These are phyloP conservation scores for Danio choprae DNA, from an alignment of 2,797 vertebrate genomes.

Conservation along the genomic window DNA sequence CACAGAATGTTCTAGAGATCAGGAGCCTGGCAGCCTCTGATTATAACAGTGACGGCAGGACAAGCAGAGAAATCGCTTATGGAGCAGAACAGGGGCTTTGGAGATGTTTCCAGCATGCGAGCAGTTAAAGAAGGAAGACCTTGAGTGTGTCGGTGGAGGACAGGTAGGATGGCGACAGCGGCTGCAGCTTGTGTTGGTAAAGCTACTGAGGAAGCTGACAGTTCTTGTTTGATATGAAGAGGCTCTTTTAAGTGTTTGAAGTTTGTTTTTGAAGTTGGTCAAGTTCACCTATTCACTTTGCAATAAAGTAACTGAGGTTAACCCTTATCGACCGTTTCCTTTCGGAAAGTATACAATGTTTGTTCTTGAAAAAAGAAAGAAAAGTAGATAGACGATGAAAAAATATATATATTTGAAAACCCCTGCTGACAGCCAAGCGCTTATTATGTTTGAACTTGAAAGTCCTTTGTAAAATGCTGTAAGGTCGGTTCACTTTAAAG, in stretches of 20 bases:
- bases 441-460: slow-evolving; percentile 22
- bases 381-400: not conserved
- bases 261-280: slow-evolving; percentile 45
- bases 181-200: slow-evolving; percentile 17
- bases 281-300: slow-evolving; percentile 49
- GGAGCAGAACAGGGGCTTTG: slow-evolving; percentile 61
- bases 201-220: slow-evolving; percentile 32
- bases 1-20: slow-evolving; percentile 71
- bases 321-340: slow-evolving; percentile 40
- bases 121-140: slow-evolving; percentile 61
- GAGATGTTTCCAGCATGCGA: slow-evolving; percentile 57
- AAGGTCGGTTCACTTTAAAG: slow-evolving; percentile 23
- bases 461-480: slow-evolving; percentile 7
- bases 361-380: slow-evolving; percentile 22
- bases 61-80: slow-evolving; percentile 67
- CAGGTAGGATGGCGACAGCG: not conserved
- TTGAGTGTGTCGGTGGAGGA: slow-evolving; percentile 51
- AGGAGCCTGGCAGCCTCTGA: slow-evolving; percentile 71
- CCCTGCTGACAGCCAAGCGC: not conserved
- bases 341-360: slow-evolving; percentile 34
- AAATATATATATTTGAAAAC: slow-evolving; percentile 8
- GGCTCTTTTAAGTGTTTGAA: slow-evolving; percentile 56
- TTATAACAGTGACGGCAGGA: slow-evolving; percentile 73
- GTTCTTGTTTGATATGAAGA: slow-evolving; percentile 47
- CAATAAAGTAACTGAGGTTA: slow-evolving; percentile 41